Conservation (phyloP, 2,888 invertebrate genomes). For the Labia minor region DNA sequence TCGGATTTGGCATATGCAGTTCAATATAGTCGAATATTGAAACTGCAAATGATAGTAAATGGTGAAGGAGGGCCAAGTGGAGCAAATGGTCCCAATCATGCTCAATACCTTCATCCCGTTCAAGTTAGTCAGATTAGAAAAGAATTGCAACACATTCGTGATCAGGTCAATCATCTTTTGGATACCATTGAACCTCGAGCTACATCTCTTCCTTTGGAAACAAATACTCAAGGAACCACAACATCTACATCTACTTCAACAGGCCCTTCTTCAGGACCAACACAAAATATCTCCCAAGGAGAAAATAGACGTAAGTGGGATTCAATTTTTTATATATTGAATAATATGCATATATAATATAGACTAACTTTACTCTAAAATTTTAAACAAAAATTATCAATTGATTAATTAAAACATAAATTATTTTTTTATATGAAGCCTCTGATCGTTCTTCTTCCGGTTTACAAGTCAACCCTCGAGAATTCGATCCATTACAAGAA, state of each 20-base stretch:
- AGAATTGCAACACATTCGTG: conserved; percentile 44
- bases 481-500: conserved; percentile 48
- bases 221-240: conserved; percentile 9
- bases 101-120: conserved; percentile 27
- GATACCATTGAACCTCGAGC: conserved; percentile 42
- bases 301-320: conserved; percentile 24
- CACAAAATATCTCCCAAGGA: conserved; percentile 20
- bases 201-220: conserved; percentile 32
- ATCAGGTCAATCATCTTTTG: conserved; percentile 47
- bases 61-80: conserved; percentile 38
- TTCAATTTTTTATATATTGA: no score
- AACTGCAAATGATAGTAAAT: conserved; percentile 47
- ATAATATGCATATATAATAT: no score
- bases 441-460: conserved; percentile 22
- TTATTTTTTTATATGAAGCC: background rate
- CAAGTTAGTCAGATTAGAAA: conserved; percentile 30
- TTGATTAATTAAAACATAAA: background rate
- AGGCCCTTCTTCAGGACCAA: background rate
- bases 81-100: conserved; percentile 37
- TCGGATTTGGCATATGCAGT: conserved; percentile 59
- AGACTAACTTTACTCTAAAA: no score
- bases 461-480: conserved; percentile 38
- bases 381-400: no score
- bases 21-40: conserved; percentile 52
- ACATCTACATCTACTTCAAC: background rate